Conservation (phyloP, 2,113 vertebrate species). For the Pomatorhinus ruficollis region DNA sequence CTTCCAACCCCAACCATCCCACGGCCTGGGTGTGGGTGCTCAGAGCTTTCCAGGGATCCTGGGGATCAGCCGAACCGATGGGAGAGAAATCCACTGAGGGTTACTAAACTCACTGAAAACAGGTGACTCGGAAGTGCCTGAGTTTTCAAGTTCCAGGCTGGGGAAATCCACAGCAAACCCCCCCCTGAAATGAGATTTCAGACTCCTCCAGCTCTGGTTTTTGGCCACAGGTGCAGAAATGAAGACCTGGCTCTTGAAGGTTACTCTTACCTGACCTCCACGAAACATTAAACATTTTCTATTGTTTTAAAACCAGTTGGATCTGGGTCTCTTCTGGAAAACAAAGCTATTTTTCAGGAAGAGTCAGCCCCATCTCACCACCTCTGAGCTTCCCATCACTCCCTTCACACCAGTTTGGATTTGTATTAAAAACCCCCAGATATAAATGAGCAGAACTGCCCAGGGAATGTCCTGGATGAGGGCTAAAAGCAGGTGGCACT, state of each 20-base stretch:
- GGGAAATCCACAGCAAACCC: neutral
- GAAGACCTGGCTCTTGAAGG: neutral
- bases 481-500: neutral
- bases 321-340: neutral
- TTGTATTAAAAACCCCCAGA: neutral
- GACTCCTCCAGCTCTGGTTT: neutral
- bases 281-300: neutral
- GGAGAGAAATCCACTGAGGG: neutral
- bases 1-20: neutral
- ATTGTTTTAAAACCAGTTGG: neutral
- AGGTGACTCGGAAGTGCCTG: rapidly evolving
- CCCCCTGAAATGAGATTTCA: neutral
- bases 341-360: neutral
- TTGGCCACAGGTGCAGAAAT: neutral
- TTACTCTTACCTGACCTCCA: neutral
- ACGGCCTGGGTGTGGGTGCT: rapidly evolving
- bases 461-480: neutral
- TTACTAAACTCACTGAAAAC: neutral
- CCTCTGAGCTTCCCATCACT: neutral
- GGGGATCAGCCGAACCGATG: neutral
- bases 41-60: neutral
- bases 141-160: neutral
- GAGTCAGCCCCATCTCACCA: neutral
- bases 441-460: neutral
- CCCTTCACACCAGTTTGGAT: neutral